phyloP scores from a whole-genome alignment of 2,888 invertebrate genomes.

The Drosophila koepferae region DNA sequence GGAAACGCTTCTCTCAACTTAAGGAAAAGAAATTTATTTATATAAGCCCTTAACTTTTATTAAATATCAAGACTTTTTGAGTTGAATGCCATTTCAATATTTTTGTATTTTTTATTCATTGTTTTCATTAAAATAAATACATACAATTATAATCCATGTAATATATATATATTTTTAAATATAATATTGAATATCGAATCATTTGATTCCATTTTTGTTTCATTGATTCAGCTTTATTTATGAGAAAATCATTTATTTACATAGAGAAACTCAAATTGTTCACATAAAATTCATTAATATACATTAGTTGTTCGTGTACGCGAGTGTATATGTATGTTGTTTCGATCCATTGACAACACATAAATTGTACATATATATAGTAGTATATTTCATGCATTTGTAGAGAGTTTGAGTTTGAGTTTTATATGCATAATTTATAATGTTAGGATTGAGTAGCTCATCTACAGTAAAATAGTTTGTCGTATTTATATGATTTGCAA shows the following conservation, averaged over 20 bases:
- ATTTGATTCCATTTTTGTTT: constrained; percentile 21
- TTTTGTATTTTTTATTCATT: constrained; percentile 52
- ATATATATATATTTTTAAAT: constrained; percentile 40
- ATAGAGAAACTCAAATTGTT: constrained; percentile 48
- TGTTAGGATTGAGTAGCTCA: constrained; percentile 36
- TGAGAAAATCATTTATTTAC: constrained; percentile 51
- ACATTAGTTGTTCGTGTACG: constrained; percentile 44
- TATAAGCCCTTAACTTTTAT: neutral
- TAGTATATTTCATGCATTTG: constrained; percentile 19
- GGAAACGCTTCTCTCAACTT: neutral
- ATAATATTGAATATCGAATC: constrained; percentile 57
- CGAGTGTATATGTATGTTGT: constrained; percentile 23
- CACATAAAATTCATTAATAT: constrained; percentile 49
- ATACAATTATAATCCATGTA: constrained; percentile 47
- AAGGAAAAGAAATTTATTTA: neutral
- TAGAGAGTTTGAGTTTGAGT: constrained; percentile 28
- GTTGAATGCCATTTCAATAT: constrained; percentile 69
- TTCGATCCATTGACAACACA: constrained; percentile 45
- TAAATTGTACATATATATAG: constrained; percentile 30
- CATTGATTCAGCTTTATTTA: constrained; percentile 31
- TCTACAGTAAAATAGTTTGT: constrained; percentile 65
- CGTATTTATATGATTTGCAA: constrained; percentile 66
- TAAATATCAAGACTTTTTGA: constrained; percentile 15
- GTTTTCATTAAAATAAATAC: constrained; percentile 58
- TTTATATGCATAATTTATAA: constrained; percentile 35